Conservation (phyloP, 2,888 invertebrate genomes). For the Dysmachus trigonus region DNA sequence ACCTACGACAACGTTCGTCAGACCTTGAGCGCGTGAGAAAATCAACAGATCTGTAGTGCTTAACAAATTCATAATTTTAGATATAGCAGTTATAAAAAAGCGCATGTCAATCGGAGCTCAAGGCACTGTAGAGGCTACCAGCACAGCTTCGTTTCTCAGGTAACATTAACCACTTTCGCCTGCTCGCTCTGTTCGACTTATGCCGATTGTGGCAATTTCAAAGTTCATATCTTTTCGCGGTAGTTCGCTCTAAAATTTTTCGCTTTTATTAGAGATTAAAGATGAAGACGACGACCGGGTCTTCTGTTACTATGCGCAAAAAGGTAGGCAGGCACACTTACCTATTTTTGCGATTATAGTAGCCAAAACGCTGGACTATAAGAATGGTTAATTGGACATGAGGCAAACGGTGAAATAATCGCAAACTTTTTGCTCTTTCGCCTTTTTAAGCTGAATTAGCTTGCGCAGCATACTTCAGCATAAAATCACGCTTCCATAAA, state of each 20-base stretch:
- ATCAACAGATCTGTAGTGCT: not conserved
- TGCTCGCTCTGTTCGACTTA: not conserved
- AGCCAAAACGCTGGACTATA: not conserved
- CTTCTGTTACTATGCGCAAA: not conserved
- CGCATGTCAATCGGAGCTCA: not conserved
- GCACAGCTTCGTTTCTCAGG: not conserved
- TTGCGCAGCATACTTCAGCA: not conserved
- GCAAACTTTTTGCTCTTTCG: not conserved
- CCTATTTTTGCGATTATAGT: not conserved
- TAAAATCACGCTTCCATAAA: constrained; percentile 19
- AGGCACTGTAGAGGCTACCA: not conserved
- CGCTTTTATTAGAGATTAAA: not conserved
- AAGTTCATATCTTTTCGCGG: not conserved
- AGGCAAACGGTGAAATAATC: not conserved
- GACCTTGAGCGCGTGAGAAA: not conserved
- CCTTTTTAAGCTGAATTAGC: not conserved
- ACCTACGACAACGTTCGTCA: not conserved
- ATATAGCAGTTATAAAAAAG: not conserved
- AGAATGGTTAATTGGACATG: not conserved
- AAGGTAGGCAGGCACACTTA: not conserved
- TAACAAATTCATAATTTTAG: not conserved
- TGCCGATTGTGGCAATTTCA: not conserved
- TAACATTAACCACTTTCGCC: not conserved
- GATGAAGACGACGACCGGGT: not conserved
- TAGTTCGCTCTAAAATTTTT: not conserved